Evolutionary conservation across 1,140 invertebrate genomes (phyloP).

Genomic region (Magallana ariakensis): DNA sequence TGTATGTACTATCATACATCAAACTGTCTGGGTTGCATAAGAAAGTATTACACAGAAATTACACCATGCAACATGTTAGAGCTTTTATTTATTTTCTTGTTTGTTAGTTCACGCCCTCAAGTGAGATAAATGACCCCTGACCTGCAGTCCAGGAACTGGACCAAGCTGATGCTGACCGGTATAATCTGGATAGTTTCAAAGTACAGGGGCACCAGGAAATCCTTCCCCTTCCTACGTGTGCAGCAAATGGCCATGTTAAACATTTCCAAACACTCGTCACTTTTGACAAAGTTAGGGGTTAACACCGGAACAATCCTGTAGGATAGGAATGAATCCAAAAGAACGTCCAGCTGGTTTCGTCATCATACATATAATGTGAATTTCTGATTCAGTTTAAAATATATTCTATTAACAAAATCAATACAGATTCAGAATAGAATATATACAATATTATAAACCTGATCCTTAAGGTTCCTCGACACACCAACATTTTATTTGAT

Average conservation of each 20-base stretch:
- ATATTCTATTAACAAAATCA: too few relatives aligned
- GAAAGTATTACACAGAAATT: too few relatives aligned
- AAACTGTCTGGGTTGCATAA: too few relatives aligned
- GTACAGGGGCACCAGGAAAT: constrained; percentile 69
- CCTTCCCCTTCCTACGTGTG: constrained; percentile 58
- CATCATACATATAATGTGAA: background rate
- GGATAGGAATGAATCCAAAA: background rate
- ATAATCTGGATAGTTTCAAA: constrained; percentile 63
- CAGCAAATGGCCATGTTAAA: constrained; percentile 75
- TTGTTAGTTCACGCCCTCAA: too few relatives aligned
- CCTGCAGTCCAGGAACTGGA: constrained; percentile 76
- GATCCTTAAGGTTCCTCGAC: too few relatives aligned
- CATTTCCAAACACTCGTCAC: constrained; percentile 69
- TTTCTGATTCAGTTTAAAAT: too few relatives aligned
- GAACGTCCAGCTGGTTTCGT: background rate
- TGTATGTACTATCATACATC: too few relatives aligned
- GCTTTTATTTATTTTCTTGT: too few relatives aligned
- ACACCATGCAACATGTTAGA: too few relatives aligned
- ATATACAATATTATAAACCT: too few relatives aligned
- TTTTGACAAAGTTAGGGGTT: constrained; percentile 63
- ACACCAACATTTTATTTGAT: too few relatives aligned
- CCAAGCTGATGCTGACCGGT: constrained; percentile 71
- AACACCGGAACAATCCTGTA: constrained; percentile 71
- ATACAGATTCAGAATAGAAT: too few relatives aligned
- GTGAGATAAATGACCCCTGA: constrained; percentile 39